phyloP scores from a whole-genome alignment of 2,888 invertebrate species.

The Drosophila birchii region DNA sequence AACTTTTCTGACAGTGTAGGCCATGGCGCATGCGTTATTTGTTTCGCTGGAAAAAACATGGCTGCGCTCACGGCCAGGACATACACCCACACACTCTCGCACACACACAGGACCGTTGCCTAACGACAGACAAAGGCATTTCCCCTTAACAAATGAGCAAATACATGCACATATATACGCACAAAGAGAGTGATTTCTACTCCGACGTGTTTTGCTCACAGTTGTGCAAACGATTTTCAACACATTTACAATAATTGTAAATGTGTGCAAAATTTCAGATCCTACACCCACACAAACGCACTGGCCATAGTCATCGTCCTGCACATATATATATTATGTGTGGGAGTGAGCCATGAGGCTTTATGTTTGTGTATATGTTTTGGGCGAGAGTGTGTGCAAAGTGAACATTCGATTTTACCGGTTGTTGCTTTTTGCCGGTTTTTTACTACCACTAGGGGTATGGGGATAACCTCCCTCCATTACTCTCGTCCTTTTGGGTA shows the following conservation, averaged over 20 bases:
- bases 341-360: conserved; percentile 29
- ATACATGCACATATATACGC: conserved; percentile 31
- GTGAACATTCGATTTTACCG: conserved; percentile 82
- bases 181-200: conserved; percentile 48
- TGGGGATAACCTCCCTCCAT: conserved; percentile 7
- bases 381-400: conserved; percentile 50
- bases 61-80: conserved; percentile 70
- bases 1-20: conserved; percentile 56
- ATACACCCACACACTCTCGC: conserved; percentile 24
- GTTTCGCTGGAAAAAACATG: conserved; percentile 67
- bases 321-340: conserved; percentile 26
- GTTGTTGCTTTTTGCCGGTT: conserved; percentile 80
- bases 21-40: conserved; percentile 66
- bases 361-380: conserved; percentile 32
- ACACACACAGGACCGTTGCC: conserved; percentile 4
- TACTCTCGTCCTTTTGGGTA: conserved; percentile 53
- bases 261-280: conserved; percentile 81
- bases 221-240: conserved; percentile 82
- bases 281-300: conserved; percentile 34
- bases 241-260: conserved; percentile 81
- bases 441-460: conserved; percentile 49
- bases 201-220: conserved; percentile 63
- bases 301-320: background rate
- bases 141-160: conserved; percentile 80
- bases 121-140: conserved; percentile 77